phyloP scores from a whole-genome alignment of 2,797 vertebrate genomes.

The Numenius phaeopus region DNA sequence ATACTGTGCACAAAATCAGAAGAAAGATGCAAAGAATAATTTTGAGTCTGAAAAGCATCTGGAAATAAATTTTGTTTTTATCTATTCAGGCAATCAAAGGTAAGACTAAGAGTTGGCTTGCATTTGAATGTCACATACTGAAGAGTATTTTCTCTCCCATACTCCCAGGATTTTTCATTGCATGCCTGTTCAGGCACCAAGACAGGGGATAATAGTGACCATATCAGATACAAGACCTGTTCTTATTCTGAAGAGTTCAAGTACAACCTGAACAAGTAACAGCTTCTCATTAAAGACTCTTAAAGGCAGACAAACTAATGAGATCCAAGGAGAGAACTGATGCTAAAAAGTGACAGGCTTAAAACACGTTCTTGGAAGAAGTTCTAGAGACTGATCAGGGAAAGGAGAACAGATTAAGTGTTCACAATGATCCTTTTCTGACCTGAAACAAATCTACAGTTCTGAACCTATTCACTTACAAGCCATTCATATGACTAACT shows the following conservation, averaged over 20 bases:
- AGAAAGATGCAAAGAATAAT: not conserved
- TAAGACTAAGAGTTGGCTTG: not conserved
- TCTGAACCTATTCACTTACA: not conserved
- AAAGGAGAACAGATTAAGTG: not conserved
- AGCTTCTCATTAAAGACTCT: not conserved
- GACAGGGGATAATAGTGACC: not conserved
- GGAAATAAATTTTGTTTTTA: not conserved
- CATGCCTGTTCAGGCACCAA: not conserved
- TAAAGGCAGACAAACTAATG: not conserved
- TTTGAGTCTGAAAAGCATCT: not conserved
- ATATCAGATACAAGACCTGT: not conserved
- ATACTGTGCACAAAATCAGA: not conserved
- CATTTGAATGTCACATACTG: not conserved
- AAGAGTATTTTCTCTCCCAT: not conserved
- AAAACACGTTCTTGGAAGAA: not conserved
- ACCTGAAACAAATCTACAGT: not conserved
- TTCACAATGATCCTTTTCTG: not conserved
- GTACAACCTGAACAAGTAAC: not conserved
- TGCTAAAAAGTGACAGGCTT: not conserved
- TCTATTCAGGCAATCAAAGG: not conserved
- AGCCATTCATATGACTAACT: not conserved
- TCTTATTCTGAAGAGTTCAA: not conserved
- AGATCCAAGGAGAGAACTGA: not conserved
- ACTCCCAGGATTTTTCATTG: not conserved
- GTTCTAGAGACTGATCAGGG: not conserved